phyloP scores from a whole-genome alignment of 2,797 vertebrate genomes.

The Echeneis naucrates region DNA sequence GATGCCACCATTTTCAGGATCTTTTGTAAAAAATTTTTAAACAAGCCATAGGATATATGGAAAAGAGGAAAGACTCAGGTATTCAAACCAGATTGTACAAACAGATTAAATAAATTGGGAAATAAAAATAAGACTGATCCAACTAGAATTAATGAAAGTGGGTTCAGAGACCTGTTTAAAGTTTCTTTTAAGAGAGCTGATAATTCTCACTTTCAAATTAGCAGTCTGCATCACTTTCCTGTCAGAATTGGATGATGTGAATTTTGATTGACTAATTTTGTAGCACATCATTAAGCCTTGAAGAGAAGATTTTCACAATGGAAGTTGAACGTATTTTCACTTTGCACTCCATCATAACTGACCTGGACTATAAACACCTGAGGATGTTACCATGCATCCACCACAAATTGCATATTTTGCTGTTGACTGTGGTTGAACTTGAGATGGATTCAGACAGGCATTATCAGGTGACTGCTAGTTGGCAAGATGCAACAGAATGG shows the following conservation, averaged over 20 bases:
- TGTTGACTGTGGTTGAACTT: conserved; percentile 8
- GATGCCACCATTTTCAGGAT: conserved; percentile 6
- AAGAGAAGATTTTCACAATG: neutral
- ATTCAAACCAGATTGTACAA: neutral
- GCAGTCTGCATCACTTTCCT: neutral
- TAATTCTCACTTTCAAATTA: neutral
- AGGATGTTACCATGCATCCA: conserved; percentile 3
- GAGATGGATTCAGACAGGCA: conserved; percentile 4
- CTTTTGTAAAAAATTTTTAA: too few species aligned
- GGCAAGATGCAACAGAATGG: conserved; percentile 4
- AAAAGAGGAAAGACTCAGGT: rapidly evolving
- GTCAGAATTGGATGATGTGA: neutral
- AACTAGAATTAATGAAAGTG: neutral
- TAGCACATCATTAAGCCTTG: neutral
- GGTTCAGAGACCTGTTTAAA: neutral
- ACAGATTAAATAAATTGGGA: neutral
- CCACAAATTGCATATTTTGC: conserved; percentile 1
- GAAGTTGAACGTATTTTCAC: neutral
- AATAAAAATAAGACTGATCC: neutral
- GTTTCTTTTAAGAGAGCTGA: neutral
- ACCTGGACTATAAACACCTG: neutral
- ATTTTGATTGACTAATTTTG: neutral
- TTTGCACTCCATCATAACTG: neutral
- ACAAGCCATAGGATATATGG: neutral
- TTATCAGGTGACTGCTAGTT: neutral